Conservation (phyloP, 2,113 vertebrate species). For the Paracanthobrama guichenoti region DNA sequence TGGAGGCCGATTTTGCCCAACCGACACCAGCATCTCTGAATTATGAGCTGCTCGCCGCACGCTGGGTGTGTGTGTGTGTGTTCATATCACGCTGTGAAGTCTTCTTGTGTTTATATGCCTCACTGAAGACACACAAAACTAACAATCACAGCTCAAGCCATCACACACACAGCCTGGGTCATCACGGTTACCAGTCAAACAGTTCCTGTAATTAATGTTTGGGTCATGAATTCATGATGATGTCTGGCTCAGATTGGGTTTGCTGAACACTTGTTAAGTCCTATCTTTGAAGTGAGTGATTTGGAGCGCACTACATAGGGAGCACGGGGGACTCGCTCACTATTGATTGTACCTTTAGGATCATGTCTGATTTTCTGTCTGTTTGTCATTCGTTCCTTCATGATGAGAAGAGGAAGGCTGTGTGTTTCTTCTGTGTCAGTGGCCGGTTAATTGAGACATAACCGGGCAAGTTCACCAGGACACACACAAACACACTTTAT, state of each 20-base stretch:
- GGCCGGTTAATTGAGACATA: slow-evolving; percentile 59
- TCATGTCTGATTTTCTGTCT: no score
- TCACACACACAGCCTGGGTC: not conserved
- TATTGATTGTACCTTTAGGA: no score
- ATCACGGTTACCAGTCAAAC: not conserved
- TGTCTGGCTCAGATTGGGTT: not conserved
- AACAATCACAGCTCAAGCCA: slow-evolving; percentile 13
- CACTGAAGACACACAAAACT: slow-evolving; percentile 31
- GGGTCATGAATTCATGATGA: not conserved
- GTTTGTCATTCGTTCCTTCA: not conserved
- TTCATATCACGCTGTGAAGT: slow-evolving; percentile 22
- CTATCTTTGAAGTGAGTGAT: not conserved
- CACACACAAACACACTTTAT: slow-evolving; percentile 37
- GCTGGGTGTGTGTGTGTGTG: slow-evolving; percentile 35
- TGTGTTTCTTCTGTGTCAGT: slow-evolving; percentile 44
- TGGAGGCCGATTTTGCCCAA: slow-evolving; percentile 52
- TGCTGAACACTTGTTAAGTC: not conserved
- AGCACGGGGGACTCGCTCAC: no score
- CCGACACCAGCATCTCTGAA: slow-evolving; percentile 30
- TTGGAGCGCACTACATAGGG: no score
- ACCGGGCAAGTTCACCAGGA: slow-evolving; percentile 12
- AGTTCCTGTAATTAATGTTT: not conserved
- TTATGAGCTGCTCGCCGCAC: slow-evolving; percentile 31
- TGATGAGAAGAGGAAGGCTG: not conserved
- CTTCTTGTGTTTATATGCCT: slow-evolving; percentile 27